These are phyloP conservation scores for Ia io DNA, from an alignment of 2,113 vertebrate genomes.

Conservation along the genomic window DNA sequence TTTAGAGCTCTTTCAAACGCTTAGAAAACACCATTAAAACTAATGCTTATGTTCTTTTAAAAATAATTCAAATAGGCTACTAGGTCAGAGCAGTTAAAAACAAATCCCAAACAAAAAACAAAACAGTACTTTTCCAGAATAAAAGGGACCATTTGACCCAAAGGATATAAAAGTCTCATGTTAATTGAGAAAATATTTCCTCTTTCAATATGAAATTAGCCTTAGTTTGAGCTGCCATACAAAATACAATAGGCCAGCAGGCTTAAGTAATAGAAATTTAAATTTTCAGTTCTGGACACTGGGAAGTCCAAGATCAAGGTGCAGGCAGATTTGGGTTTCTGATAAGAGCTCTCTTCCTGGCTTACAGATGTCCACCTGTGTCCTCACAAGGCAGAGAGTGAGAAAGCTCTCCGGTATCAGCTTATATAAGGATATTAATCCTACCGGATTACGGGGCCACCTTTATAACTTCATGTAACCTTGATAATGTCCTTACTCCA, in stretches of 20 bases:
- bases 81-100: not conserved
- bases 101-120: slow-evolving; percentile 2
- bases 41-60: not conserved
- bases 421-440: not conserved
- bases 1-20: not conserved
- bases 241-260: not conserved
- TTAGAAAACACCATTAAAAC: not conserved
- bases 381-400: too few relatives aligned
- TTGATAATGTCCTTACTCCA: not conserved
- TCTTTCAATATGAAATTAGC: not conserved
- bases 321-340: not conserved
- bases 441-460: not conserved
- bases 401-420: not conserved
- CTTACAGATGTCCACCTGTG: not conserved
- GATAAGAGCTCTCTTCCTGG: not conserved
- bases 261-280: not conserved
- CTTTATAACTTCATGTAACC: not conserved
- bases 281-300: not conserved
- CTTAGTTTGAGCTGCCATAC: not conserved
- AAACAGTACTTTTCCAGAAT: not conserved
- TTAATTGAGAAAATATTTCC: not conserved
- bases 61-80: slow-evolving; percentile 3
- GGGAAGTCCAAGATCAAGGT: not conserved
- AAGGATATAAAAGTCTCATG: not conserved
- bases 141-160: not conserved